Base-by-base conservation (phyloP, 1,140 invertebrate genomes). In the Cyclina sinensis region DNA sequence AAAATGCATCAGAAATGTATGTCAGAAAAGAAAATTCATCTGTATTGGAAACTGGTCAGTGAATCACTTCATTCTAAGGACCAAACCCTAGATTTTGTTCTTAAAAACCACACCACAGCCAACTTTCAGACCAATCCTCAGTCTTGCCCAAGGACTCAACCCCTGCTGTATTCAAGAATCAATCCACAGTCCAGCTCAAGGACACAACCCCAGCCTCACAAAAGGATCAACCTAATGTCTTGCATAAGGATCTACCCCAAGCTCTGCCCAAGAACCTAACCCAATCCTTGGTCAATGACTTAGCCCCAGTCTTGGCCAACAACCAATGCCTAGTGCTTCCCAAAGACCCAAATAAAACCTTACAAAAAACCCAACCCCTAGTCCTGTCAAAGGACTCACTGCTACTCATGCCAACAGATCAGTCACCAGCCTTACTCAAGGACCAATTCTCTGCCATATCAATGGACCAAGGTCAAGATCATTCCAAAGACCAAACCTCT, bases 1-100 rank as follows among this genome's bases (percentile, higher is more conserved):
- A n/a, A n/a, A n/a, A n/a, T n/a, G n/a, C n/a, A n/a, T n/a, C 43
- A 12, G 30, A 27, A 68, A 68, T 68, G 62, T 27, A 68, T 68
- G 62, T 27, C 35, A 35, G 1, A 68, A 68, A 68, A 18, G 24
- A 68, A 68, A 68, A 32, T n/a, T 18, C 16, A n/a, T 12, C 16
- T 68, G 62, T 27, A 68, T 68, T 18, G 21, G 62, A 68, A 12
- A 68, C 27, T 35, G 27, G 30, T 14, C 3, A 27, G 14, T 16
- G 27, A 27, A 16, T 18, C 24, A 18, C 21, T 35, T 35, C 16
- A n/a, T 68, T 35, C n/a, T n/a, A 27, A 68, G 3, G 62, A 68
- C 62, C 62, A 0, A 1, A 32, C 16, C 3, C 16, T 5, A 68
- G n/a, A n/a, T n/a, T n/a, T n/a, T n/a, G n/a, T n/a, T n/a, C n/a